These are phyloP conservation scores for Cacatua alba DNA, from an alignment of 2,113 vertebrate species.

Conservation along the genomic window DNA sequence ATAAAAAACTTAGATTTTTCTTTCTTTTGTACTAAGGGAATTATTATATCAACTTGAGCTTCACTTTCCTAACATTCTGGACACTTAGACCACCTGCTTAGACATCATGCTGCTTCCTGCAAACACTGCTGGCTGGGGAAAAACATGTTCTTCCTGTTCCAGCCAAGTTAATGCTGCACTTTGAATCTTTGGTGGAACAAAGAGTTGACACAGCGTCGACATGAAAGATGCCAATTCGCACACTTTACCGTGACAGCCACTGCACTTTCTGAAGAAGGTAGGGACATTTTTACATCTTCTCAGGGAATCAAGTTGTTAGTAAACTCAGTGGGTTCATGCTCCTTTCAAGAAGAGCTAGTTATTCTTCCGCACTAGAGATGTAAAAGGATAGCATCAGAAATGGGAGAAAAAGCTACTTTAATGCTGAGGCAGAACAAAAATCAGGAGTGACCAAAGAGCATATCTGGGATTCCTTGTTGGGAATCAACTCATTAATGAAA, in stretches of 20 bases:
- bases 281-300: background rate
- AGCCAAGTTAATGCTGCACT: conserved; percentile 51
- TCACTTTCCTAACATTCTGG: background rate
- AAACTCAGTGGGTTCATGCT: background rate
- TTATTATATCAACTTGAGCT: background rate
- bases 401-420: background rate
- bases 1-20: background rate
- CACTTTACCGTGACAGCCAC: conserved; percentile 51
- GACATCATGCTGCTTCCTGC: conserved; percentile 1
- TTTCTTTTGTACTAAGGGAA: background rate
- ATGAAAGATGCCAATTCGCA: conserved; percentile 63
- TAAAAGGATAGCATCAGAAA: background rate
- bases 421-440: background rate
- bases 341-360: conserved; percentile 38
- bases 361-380: background rate
- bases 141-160: background rate
- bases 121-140: background rate
- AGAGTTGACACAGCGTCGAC: conserved; percentile 53
- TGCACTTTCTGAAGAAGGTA: conserved; percentile 19
- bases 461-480: background rate
- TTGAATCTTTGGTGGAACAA: conserved; percentile 37
- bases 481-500: background rate
- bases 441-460: background rate
- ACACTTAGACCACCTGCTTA: background rate
- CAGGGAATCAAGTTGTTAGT: conserved; percentile 8